phyloP scores from a whole-genome alignment of 2,797 vertebrate species.

The Numenius phaeopus region DNA sequence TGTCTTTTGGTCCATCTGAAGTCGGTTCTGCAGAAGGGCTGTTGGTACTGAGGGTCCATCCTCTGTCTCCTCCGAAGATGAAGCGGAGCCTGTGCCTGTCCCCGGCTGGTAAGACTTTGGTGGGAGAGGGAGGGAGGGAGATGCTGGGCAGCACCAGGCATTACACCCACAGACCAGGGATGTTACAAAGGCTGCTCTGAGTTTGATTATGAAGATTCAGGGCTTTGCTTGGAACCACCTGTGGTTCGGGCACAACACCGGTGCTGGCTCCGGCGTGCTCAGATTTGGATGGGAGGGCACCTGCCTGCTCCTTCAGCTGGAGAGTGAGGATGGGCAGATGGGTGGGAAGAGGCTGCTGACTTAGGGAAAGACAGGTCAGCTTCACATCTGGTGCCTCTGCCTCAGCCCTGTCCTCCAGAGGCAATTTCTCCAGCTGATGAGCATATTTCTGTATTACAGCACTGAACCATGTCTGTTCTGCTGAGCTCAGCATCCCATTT shows the following conservation, averaged over 20 bases:
- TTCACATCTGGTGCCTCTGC: neutral
- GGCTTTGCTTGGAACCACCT: neutral
- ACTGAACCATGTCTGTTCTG: neutral
- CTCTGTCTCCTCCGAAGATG: fast-evolving
- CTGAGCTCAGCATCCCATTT: neutral
- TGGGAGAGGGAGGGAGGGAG: neutral
- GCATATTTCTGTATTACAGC: neutral
- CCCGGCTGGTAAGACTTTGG: neutral
- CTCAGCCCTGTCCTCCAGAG: neutral
- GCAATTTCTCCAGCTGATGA: neutral
- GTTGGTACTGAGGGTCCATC: neutral
- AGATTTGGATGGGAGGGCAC: neutral
- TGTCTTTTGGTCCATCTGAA: neutral
- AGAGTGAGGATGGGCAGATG: neutral
- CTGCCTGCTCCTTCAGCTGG: neutral
- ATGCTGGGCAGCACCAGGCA: neutral
- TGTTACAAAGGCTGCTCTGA: neutral
- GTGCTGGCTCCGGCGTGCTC: fast-evolving
- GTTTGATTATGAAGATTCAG: neutral
- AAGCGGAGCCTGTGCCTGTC: neutral
- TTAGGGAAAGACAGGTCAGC: neutral
- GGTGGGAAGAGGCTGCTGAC: neutral
- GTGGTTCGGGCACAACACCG: fast-evolving
- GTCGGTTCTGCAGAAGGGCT: neutral
- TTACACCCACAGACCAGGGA: too few species aligned